Conservation (phyloP, 2,797 vertebrate species). For the Miichthys miiuy region DNA sequence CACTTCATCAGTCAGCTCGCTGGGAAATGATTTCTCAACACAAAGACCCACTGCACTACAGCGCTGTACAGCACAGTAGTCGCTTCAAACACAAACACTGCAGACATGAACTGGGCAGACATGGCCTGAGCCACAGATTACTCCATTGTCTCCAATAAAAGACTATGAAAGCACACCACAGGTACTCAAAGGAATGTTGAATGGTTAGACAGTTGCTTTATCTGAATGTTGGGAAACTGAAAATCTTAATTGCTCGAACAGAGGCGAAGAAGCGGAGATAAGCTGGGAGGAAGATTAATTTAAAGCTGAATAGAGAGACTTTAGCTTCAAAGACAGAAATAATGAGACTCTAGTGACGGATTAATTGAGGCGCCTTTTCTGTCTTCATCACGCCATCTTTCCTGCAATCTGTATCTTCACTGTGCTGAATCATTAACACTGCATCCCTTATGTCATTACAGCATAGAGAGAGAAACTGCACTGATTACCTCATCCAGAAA, state of each 20-base stretch:
- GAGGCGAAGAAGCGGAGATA: constrained; percentile 52
- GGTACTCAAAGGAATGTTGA: constrained; percentile 64
- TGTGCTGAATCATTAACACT: constrained; percentile 50
- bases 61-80: constrained; percentile 46
- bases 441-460: constrained; percentile 40
- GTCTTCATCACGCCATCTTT: constrained; percentile 51
- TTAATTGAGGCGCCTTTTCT: constrained; percentile 54
- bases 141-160: constrained; percentile 64
- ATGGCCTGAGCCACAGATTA: constrained; percentile 32
- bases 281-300: constrained; percentile 57
- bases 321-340: constrained; percentile 62
- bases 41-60: constrained; percentile 36
- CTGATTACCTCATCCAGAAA: constrained; percentile 44
- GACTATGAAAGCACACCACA: constrained; percentile 41
- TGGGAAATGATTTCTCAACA: constrained; percentile 67
- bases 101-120: constrained; percentile 44
- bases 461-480: not conserved
- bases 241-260: constrained; percentile 68
- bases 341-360: constrained; percentile 61
- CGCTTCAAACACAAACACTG: constrained; percentile 58
- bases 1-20: constrained; percentile 73
- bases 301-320: constrained; percentile 51
- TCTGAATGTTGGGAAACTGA: constrained; percentile 56
- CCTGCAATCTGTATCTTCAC: constrained; percentile 39
- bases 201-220: constrained; percentile 58